phyloP scores from a whole-genome alignment of 2,113 vertebrate genomes.

The Trogon melanurus region DNA sequence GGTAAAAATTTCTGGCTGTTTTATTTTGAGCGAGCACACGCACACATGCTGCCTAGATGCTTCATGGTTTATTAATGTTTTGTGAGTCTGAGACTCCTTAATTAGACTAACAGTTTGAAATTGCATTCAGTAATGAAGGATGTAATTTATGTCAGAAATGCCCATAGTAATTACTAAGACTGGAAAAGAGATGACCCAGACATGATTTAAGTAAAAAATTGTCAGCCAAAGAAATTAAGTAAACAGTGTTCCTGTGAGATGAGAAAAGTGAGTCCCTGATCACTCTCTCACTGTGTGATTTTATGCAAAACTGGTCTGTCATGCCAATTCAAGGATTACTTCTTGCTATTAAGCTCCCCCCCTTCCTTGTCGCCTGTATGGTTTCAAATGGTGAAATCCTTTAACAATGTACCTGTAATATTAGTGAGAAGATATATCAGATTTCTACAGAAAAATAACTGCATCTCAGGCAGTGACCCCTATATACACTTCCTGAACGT shows the following conservation, averaged over 20 bases:
- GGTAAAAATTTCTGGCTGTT: not conserved
- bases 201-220: not conserved
- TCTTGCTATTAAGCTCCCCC: not conserved
- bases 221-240: not conserved
- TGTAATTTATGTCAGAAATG: not conserved
- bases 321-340: not conserved
- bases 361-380: not conserved
- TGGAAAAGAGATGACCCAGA: not conserved
- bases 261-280: not conserved
- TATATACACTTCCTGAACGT: not conserved
- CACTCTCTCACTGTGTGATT: not conserved
- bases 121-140: not conserved
- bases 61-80: conserved; percentile 3
- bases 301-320: not conserved
- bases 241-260: not conserved
- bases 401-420: not conserved
- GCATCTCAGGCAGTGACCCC: not conserved
- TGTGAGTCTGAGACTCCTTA: not conserved
- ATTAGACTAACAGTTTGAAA: not conserved
- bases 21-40: not conserved
- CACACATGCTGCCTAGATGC: not conserved
- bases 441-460: not conserved
- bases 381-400: not conserved
- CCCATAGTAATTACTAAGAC: not conserved
- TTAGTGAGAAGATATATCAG: not conserved